Evolutionary conservation across 2,113 vertebrate species (phyloP), one percentile per base, ranked within the genome.

Genomic region (Mandrillus leucophaeus): DNA sequence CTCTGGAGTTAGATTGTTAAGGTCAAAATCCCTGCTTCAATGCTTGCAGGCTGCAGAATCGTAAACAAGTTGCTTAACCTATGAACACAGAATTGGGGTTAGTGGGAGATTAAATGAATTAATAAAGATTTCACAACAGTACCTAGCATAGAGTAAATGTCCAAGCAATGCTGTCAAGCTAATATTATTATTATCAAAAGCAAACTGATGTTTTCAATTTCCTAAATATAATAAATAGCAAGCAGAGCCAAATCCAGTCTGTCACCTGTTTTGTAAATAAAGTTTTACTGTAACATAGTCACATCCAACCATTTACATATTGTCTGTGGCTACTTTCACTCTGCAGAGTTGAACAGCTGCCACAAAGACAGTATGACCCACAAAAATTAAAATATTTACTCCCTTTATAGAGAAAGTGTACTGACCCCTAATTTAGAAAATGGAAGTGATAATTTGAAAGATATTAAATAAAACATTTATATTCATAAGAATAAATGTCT

Each of bases 181-280:
- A 50, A 57, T 70, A 45, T 40, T 35, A 87, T 79, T 50, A 73
- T 40, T 81, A 87, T 87, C 1, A 11, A 92, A 94, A 84, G 18
- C 43, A 95, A 75, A 40, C n/a, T 27, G 25, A n/a, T 66, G 27
- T 20, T 38, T 84, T 92, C 30, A 50, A 32, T 73, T 96, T 97
- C 23, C 75, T 87, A 80, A 96, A 79, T 30, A 70, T 6, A 93
- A 20, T 20, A 81, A 90, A 40, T 40, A 68, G 11, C 50, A 83
- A 92, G 95, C 73, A 64, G 35, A 90, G 64, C 38, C 57, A 94
- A 75, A 80, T 68, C 16, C 23, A 89, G 23, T 48, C 57, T 50
- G 55, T 88, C 43, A 57, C 35, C 27, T 90, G 6, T 61, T 88
- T 92, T 78, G 25, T 91, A 88, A 88, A 96, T 88, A 91, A 90